Evolutionary conservation across 2,888 invertebrate genomes (phyloP), one percentile per base, ranked within the genome.

Genomic region (Clanis bilineata): DNA sequence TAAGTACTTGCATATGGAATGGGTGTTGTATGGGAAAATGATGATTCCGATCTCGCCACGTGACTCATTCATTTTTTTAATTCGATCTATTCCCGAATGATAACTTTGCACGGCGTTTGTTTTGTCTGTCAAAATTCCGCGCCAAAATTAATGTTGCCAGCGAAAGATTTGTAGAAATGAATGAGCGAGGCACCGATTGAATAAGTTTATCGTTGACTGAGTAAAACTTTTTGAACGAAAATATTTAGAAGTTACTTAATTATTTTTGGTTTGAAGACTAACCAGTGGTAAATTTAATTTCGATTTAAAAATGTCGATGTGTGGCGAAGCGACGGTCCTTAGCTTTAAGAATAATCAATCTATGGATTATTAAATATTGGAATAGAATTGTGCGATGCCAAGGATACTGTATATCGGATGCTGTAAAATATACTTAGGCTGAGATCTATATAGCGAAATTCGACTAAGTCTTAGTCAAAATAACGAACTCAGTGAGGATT

Each of bases 1-100:
- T 65, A 66, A 68, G 66, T 66, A 64, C 71, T 66, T 64, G 68
- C 71, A 65, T 72, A 74, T 66, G 68, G 64, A 70, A 73, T 65
- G 62, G 64, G 59, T 73, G 71, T 70, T 72, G 65, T 70, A 64
- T 72, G 63, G 62, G 61, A 68, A 55, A 60, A 60, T 47, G 44
- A 55, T 55, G n/a, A 22, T 45, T 57, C 54, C 36, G 45, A 45
- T 60, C 38, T 43, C 61, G 58, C 63, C 64, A 9, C 64, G 57
- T 60, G 61, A 61, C 54, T 57, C 57, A 61, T 57, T 60, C 56
- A 47, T 56, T 60, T 54, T 54, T 69, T 68, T 64, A 71, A 71
- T 66, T 68, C 64, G 25, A 55, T 64, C 65, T 69, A 67, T 69
- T 71, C 64, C 62, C 44, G 63, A 64, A 59, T 57, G 61, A 61